Percentiles rank a stretch among this genome's conserved stretches.
Evolutionary conservation across 2,113 vertebrate genomes (phyloP).

Genomic region (Brienomyrus brachyistius): DNA sequence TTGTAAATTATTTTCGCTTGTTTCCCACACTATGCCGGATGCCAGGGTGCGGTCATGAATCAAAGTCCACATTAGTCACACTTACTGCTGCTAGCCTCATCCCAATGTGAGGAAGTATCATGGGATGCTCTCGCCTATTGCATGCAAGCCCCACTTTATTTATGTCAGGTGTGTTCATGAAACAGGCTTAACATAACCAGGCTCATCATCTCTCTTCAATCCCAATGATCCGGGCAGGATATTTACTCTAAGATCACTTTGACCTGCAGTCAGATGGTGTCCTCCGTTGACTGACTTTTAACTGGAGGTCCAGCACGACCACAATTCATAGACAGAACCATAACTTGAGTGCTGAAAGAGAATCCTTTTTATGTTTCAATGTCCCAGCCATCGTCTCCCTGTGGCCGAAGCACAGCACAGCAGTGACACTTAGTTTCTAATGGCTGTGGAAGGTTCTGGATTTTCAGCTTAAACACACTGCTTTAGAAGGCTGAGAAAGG

Average conservation of each 20-base stretch:
- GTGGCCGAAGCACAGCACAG: background rate
- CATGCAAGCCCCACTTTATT: no score
- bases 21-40: constrained; percentile 34
- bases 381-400: background rate
- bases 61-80: constrained; percentile 27
- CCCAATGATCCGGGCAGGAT: background rate
- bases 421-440: background rate
- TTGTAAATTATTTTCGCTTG: constrained; percentile 45
- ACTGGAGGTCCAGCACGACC: background rate
- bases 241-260: background rate
- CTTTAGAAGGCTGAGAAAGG: background rate
- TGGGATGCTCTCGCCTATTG: no score
- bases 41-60: constrained; percentile 32
- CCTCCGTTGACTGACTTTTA: background rate
- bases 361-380: background rate
- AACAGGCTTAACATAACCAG: background rate
- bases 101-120: no score
- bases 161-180: background rate
- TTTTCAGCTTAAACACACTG: background rate
- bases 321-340: background rate
- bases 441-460: background rate
- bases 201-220: background rate
- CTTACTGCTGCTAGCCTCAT: background rate
- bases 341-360: background rate
- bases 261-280: background rate